A percentile compares a stretch with the other conserved stretches of the same genome.
These are phyloP conservation scores for Scaptomyza caliginosa DNA, from an alignment of 2,888 invertebrate species.

Conservation along the genomic window DNA sequence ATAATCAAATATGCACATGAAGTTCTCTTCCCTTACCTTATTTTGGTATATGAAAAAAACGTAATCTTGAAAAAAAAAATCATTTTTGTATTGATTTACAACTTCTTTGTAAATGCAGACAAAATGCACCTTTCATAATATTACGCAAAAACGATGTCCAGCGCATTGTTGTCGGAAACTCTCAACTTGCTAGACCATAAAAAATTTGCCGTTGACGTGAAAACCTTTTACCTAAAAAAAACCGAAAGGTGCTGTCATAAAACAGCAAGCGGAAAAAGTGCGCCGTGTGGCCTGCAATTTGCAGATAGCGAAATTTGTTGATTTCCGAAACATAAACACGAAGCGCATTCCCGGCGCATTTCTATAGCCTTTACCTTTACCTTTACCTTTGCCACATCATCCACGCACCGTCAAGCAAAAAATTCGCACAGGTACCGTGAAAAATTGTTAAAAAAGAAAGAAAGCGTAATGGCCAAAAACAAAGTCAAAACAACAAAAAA, in stretches of 20 bases:
- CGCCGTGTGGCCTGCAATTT: conserved; percentile 69
- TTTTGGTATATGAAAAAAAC: no score
- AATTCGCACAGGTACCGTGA: conserved; percentile 81
- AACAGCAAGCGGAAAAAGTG: conserved; percentile 69
- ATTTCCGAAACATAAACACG: conserved; percentile 79
- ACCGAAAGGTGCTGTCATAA: conserved; percentile 61
- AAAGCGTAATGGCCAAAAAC: conserved; percentile 2
- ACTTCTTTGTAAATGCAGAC: conserved; percentile 39
- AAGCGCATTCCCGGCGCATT: conserved; percentile 38
- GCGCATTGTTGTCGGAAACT: conserved; percentile 47
- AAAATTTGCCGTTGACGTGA: conserved; percentile 60
- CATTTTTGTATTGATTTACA: conserved; percentile 60
- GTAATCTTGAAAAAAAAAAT: conserved; percentile 11
- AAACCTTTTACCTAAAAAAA: conserved; percentile 56
- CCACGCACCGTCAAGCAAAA: conserved; percentile 67
- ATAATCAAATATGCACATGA: no score
- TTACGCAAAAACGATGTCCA: conserved; percentile 66
- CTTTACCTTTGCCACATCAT: conserved; percentile 26
- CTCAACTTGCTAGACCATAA: conserved; percentile 72
- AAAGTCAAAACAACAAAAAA: conserved; percentile 16
- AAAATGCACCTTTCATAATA: conserved; percentile 81
- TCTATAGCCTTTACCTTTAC: conserved; percentile 11
- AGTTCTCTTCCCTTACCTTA: no score
- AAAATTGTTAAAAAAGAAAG: conserved; percentile 66
- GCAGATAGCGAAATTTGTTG: conserved; percentile 75